Percentiles rank a stretch among this genome's conserved stretches.
Evolutionary conservation across 2,113 vertebrate species (phyloP).

Genomic region (Perca fluviatilis): DNA sequence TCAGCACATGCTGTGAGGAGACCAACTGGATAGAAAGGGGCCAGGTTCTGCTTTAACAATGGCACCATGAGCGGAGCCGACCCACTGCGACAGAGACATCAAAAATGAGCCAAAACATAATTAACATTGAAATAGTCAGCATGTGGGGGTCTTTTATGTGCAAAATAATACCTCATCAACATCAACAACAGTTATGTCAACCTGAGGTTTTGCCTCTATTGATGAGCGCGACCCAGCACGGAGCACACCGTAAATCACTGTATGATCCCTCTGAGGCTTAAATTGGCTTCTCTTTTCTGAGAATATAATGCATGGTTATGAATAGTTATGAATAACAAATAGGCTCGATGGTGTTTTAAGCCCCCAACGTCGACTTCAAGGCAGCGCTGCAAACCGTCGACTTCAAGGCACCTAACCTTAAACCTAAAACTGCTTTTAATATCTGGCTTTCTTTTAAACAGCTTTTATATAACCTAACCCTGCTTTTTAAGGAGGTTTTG

Average conservation of each 20-base stretch:
- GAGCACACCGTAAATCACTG: slow-evolving; percentile 47
- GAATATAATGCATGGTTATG: background rate
- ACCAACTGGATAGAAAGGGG: slow-evolving; percentile 10
- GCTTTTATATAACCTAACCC: no score
- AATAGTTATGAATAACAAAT: background rate
- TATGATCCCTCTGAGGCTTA: slow-evolving; percentile 27
- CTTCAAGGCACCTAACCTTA: no score
- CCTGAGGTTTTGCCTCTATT: slow-evolving; percentile 49
- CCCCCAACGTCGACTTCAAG: no score
- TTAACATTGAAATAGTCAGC: slow-evolving; percentile 71
- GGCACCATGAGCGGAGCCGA: slow-evolving; percentile 5
- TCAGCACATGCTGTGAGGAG: slow-evolving; percentile 36
- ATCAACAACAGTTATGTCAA: slow-evolving; percentile 52
- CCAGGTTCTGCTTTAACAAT: slow-evolving; percentile 28
- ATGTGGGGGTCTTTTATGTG: slow-evolving; percentile 67
- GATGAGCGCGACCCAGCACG: slow-evolving; percentile 42
- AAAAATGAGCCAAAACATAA: slow-evolving; percentile 62
- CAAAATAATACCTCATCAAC: slow-evolving; percentile 70
- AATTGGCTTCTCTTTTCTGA: slow-evolving; percentile 6
- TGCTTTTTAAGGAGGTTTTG: no score
- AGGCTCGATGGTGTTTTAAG: no score
- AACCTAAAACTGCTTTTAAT: no score
- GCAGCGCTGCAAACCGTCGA: no score
- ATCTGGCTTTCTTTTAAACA: no score
- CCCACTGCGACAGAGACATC: slow-evolving; percentile 56